Conservation (phyloP, 2,113 vertebrate species). For the Siniperca chuatsi region DNA sequence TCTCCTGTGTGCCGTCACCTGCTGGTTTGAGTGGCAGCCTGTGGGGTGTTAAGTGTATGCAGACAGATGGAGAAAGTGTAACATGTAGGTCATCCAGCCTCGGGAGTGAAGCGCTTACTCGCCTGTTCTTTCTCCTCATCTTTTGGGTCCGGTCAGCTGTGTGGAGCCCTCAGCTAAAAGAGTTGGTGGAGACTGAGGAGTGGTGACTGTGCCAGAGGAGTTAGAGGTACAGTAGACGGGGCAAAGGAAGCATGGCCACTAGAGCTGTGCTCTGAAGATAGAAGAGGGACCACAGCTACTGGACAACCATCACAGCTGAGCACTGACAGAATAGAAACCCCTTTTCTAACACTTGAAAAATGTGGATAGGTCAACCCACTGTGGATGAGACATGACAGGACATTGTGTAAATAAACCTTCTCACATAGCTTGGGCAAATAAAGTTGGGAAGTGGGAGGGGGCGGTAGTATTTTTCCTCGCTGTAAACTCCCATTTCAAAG, state of each 20-base stretch:
- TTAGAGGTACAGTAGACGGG: not conserved
- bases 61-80: slow-evolving; percentile 67
- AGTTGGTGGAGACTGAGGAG: not conserved
- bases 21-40: slow-evolving; percentile 75
- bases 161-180: slow-evolving; percentile 35
- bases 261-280: slow-evolving; percentile 2
- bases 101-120: slow-evolving; percentile 47
- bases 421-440: not conserved
- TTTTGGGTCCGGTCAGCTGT: slow-evolving; percentile 40
- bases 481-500: not conserved
- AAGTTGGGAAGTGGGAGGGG: not conserved
- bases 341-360: not conserved
- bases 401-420: slow-evolving; percentile 4
- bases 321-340: not conserved
- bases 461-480: not conserved
- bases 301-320: not conserved
- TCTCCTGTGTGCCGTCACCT: slow-evolving; percentile 51
- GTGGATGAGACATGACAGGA: not conserved
- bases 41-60: slow-evolving; percentile 62
- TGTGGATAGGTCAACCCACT: not conserved
- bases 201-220: not conserved
- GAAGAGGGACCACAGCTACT: not conserved
- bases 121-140: slow-evolving; percentile 39
- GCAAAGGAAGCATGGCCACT: not conserved
- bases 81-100: slow-evolving; percentile 73